Conservation (phyloP, 2,113 vertebrate genomes). For the Chinchilla lanigera region DNA sequence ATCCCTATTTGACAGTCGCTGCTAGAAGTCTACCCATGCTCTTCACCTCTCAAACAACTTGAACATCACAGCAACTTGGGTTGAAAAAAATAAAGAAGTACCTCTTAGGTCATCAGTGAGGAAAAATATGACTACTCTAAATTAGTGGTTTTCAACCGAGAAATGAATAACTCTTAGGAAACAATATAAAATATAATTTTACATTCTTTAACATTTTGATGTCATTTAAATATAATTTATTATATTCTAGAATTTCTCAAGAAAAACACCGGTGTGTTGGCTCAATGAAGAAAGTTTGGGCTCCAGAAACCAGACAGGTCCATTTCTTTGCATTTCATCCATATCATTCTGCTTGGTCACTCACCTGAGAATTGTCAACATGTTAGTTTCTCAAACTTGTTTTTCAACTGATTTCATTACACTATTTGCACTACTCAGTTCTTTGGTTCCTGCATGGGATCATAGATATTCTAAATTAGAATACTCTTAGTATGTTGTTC, state of each 20-base stretch:
- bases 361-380: background rate
- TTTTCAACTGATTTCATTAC: background rate
- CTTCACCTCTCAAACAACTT: background rate
- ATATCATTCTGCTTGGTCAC: background rate
- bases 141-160: background rate
- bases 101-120: background rate
- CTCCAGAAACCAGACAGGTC: background rate
- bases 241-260: background rate
- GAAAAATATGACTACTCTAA: background rate
- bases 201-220: background rate
- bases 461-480: background rate
- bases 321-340: background rate
- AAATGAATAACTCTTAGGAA: background rate
- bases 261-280: background rate
- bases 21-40: background rate
- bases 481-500: background rate
- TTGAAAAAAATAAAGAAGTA: background rate
- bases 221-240: background rate
- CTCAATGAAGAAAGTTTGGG: background rate
- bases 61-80: background rate
- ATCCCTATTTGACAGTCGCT: background rate
- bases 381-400: background rate
- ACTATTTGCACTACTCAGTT: background rate
- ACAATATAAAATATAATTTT: background rate
- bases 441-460: background rate